Percentiles rank a stretch among this genome's conserved stretches.
Evolutionary conservation across 2,888 invertebrate species (phyloP).

Genomic region (Leuctra nigra): DNA sequence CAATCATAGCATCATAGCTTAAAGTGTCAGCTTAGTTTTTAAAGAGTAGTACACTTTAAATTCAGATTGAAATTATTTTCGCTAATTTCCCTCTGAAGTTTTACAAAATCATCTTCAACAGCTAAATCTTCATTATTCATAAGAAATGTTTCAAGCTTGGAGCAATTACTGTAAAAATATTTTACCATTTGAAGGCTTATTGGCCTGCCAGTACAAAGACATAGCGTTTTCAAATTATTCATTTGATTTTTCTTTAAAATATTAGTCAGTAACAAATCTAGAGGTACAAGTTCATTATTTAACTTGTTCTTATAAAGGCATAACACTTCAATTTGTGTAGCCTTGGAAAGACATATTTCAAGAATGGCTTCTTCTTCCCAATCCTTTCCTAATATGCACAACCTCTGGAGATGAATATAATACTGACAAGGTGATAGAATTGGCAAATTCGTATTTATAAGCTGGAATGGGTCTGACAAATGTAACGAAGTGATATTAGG

Average conservation of each 20-base stretch:
- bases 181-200: conserved; percentile 22
- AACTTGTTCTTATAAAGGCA: background rate
- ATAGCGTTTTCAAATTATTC: conserved; percentile 23
- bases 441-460: background rate
- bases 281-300: background rate
- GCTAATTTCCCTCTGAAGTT: conserved; percentile 22
- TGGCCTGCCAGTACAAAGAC: conserved; percentile 23
- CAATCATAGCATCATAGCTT: too few species aligned
- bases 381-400: background rate
- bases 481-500: conserved; percentile 26
- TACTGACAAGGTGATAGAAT: background rate
- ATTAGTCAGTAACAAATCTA: background rate
- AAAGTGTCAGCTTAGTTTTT: too few species aligned
- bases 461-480: conserved; percentile 19
- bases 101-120: conserved; percentile 19
- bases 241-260: conserved; percentile 7
- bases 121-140: conserved; percentile 18
- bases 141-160: conserved; percentile 23
- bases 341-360: background rate
- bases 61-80: conserved; percentile 27
- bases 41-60: too few species aligned
- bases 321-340: background rate
- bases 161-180: conserved; percentile 25
- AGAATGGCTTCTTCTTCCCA: conserved; percentile 2
- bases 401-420: background rate